phyloP scores from a whole-genome alignment of 1,140 invertebrate species.

The Ridgeia piscesae region DNA sequence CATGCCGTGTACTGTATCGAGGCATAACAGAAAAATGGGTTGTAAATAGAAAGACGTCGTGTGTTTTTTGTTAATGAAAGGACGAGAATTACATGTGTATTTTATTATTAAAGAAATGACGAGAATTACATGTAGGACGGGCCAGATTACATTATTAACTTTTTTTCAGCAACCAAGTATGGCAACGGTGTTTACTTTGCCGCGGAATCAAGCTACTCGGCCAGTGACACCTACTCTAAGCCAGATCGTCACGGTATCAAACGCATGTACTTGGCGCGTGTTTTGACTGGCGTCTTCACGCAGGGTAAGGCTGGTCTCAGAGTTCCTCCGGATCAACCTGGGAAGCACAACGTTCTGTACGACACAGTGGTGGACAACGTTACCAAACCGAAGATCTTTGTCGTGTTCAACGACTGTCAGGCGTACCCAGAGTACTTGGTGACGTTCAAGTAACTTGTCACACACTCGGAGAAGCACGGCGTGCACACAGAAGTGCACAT shows the following conservation, averaged over 20 bases:
- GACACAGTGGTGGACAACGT: constrained; percentile 17
- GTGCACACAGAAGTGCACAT: too few species aligned
- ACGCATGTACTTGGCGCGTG: constrained; percentile 22
- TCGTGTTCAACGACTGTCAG: constrained; percentile 25
- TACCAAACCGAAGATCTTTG: constrained; percentile 16
- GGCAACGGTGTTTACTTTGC: constrained; percentile 33
- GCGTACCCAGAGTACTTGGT: constrained; percentile 29
- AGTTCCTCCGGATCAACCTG: constrained; percentile 21
- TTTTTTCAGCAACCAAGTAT: constrained; percentile 20
- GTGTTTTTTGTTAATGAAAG: too few species aligned
- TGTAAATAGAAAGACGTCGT: too few species aligned
- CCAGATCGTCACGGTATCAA: constrained; percentile 14
- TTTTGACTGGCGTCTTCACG: constrained; percentile 22
- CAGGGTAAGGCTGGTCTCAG: constrained; percentile 14
- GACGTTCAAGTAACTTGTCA: constrained; percentile 23
- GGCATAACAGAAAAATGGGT: too few species aligned
- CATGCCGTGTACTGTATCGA: too few species aligned
- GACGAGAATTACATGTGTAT: too few species aligned
- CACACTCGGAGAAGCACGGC: too few species aligned
- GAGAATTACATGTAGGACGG: too few species aligned
- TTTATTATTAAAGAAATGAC: too few species aligned
- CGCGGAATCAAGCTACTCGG: constrained; percentile 21
- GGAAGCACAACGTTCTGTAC: background rate
- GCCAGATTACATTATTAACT: too few species aligned
- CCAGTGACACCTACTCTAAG: constrained; percentile 18